Base-by-base conservation (phyloP, 2,113 vertebrate species). In the Tachycineta bicolor region DNA sequence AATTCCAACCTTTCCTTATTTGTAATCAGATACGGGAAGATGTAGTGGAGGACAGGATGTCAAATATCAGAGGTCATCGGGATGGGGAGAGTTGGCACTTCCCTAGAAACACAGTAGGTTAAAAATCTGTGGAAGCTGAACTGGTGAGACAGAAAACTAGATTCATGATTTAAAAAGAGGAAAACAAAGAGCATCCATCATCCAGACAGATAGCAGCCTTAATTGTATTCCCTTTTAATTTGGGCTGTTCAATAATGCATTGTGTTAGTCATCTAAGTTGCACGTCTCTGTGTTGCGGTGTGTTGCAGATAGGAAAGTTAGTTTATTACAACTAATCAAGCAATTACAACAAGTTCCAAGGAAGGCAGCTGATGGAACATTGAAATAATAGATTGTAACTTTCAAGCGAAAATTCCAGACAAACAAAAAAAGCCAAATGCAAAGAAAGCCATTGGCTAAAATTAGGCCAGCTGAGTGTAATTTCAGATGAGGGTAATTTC, bases 181-280 rank as follows among this genome's bases (percentile, higher is more conserved):
- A 76, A 88, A 63, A 68, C 37, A 68, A 79, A 90, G 26, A 71
- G 3, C 87, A 95, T 94, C 75, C 56, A 76, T 97, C 93, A 96
- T 93, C 41, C 46, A 93, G 75, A 83, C 94, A 90, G 80, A 95
- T 70, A 94, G 86, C 46, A 75, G 60, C 86, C 80, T 91, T 97
- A 97, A 95, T 92, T 95, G 33, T 91, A 95, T 96, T 97, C 74
- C 49, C 41, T 94, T 96, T 96, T 97, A 93, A 83, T 94, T 93
- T 94, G 58, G 37, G 17, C 81, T 97, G 64, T 89, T 97, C 88
- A 91, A 87, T 91, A 94, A 95, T 84, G 79, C 52, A 87, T 95
- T 74, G 19, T 87, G 64, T 95, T 96, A 53, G 74, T 91, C 78
- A 86, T 93, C 64, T 78, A 64, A 83, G 74, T 95, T 96, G 94